A percentile compares a stretch with the other conserved stretches of the same genome.
Conservation (phyloP, 2,113 vertebrate genomes). For the Alouatta palliata region DNA sequence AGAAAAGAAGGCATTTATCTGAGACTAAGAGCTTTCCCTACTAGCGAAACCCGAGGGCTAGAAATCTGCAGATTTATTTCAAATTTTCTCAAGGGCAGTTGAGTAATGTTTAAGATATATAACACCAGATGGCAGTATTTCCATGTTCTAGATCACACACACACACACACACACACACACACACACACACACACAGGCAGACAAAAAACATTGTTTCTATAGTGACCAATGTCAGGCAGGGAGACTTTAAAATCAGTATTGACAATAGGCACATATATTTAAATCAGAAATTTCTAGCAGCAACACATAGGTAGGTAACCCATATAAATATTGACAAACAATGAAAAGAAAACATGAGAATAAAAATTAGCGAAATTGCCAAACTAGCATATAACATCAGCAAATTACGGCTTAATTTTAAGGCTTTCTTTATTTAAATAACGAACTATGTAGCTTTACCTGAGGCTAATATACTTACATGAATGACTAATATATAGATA, state of each 20-base stretch:
- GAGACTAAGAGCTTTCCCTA: neutral
- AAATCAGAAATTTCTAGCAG: neutral
- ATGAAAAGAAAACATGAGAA: neutral
- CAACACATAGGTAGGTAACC: no score
- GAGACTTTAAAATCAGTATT: neutral
- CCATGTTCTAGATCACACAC: neutral
- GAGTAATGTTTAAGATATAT: neutral
- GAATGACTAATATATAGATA: neutral
- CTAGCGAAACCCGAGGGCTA: neutral
- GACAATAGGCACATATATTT: neutral
- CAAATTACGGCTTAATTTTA: neutral
- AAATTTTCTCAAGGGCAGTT: neutral
- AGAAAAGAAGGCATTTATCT: neutral
- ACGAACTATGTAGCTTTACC: neutral
- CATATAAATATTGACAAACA: neutral
- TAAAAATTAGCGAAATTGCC: neutral
- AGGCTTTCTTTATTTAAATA: neutral
- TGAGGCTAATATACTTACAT: neutral
- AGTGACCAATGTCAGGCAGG: rapidly evolving
- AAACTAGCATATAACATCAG: neutral
- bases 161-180: rapidly evolving
- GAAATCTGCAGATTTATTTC: neutral
- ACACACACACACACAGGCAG: rapidly evolving
- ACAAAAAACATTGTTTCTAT: rapidly evolving
- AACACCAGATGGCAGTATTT: conserved; percentile 75